phyloP scores from a whole-genome alignment of 2,797 vertebrate species.

The Poecilia wingei region DNA sequence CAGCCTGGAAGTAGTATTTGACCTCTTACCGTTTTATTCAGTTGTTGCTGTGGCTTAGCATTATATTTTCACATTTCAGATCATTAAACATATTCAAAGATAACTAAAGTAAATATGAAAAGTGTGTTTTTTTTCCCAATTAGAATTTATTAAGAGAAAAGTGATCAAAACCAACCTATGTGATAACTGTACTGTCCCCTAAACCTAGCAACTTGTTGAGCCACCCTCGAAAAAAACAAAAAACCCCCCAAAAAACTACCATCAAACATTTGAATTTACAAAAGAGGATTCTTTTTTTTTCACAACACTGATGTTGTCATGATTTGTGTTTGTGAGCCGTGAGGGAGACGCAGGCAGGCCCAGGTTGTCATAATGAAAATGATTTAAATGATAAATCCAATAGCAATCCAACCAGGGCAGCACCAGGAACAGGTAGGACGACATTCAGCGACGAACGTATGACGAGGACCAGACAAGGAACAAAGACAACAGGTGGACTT shows the following conservation, averaged over 20 bases:
- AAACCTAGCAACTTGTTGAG: neutral
- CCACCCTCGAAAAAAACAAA: neutral
- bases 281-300: neutral
- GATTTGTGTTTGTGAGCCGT: no score
- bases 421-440: no score
- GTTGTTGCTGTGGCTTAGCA: neutral
- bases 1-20: neutral
- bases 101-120: neutral
- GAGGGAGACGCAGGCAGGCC: no score
- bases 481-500: no score
- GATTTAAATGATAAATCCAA: no score
- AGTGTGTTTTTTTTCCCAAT: neutral
- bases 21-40: neutral
- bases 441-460: no score
- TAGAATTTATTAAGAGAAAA: neutral
- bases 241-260: neutral
- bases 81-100: neutral
- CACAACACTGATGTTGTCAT: no score
- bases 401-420: no score
- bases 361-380: no score
- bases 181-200: neutral
- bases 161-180: neutral
- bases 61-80: neutral
- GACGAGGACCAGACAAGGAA: no score
- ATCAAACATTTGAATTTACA: neutral